phyloP scores from a whole-genome alignment of 2,888 invertebrate species.

The Oxyteleia sp. region DNA sequence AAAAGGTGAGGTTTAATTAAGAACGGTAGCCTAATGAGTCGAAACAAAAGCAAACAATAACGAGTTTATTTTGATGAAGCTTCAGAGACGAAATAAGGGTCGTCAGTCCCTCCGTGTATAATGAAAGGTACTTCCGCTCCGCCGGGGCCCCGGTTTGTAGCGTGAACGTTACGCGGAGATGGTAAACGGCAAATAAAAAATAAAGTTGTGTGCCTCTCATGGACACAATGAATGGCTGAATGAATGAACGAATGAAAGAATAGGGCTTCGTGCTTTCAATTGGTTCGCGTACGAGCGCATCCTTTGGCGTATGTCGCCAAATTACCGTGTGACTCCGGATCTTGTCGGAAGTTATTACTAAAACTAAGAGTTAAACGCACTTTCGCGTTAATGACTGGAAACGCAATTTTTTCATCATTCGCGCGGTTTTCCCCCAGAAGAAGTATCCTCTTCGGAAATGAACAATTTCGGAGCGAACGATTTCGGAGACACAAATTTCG shows the following conservation, averaged over 20 bases:
- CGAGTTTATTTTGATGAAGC: constrained; percentile 67
- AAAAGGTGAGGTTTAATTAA: constrained; percentile 62
- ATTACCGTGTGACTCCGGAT: constrained; percentile 86
- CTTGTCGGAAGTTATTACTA: constrained; percentile 76
- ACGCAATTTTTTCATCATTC: constrained; percentile 28
- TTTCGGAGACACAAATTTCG: too few species aligned
- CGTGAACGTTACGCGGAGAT: constrained; percentile 76
- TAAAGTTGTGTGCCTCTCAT: constrained; percentile 77
- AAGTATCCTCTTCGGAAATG: constrained; percentile 9
- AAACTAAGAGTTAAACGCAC: constrained; percentile 50
- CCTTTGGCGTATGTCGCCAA: constrained; percentile 86
- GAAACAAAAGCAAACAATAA: constrained; percentile 61
- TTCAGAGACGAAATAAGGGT: constrained; percentile 81
- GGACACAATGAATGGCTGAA: constrained; percentile 79
- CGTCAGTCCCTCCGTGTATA: constrained; percentile 79
- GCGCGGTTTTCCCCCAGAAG: not conserved
- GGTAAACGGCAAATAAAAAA: constrained; percentile 83
- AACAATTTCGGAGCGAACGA: constrained; percentile 10
- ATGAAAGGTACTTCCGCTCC: constrained; percentile 84
- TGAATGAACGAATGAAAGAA: constrained; percentile 82
- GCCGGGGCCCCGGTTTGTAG: constrained; percentile 75
- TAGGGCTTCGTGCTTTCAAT: constrained; percentile 86
- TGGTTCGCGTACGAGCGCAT: constrained; percentile 86
- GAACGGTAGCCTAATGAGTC: constrained; percentile 44
- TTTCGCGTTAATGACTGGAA: constrained; percentile 39